phyloP scores from a whole-genome alignment of 2,797 vertebrate species.

The Rhyacichthys aspro region DNA sequence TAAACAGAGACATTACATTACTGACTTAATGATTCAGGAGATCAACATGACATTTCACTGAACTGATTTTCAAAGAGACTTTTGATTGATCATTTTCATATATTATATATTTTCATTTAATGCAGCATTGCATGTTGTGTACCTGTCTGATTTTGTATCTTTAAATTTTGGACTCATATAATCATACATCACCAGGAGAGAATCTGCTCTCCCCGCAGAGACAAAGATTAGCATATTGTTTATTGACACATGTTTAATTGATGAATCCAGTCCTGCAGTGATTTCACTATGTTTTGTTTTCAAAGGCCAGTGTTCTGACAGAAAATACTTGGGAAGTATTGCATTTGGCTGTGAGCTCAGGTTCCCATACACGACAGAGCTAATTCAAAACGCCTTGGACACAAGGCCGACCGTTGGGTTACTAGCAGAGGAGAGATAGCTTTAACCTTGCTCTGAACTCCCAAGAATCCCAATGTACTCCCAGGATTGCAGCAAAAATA shows the following conservation, averaged over 20 bases:
- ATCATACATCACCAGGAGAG: constrained; percentile 65
- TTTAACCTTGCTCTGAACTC: constrained; percentile 83
- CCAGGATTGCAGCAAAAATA: constrained; percentile 73
- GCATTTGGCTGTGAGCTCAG: constrained; percentile 78
- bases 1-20: constrained; percentile 12
- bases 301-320: constrained; percentile 78
- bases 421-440: constrained; percentile 75
- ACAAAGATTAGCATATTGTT: constrained; percentile 73
- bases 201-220: constrained; percentile 60
- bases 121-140: too few relatives aligned
- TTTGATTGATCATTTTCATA: too few relatives aligned
- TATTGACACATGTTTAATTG: constrained; percentile 83
- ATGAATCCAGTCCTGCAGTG: constrained; percentile 76
- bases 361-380: constrained; percentile 81
- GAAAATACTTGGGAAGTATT: constrained; percentile 84
- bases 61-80: too few relatives aligned
- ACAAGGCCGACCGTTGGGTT: constrained; percentile 75
- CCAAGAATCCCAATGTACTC: constrained; percentile 75
- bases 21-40: background rate
- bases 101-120: too few relatives aligned
- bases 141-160: too few relatives aligned
- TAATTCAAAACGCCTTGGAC: constrained; percentile 81
- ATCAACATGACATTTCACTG: background rate
- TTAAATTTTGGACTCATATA: too few relatives aligned
- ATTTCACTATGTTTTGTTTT: constrained; percentile 82